Evolutionary conservation across 2,113 vertebrate species (phyloP).

Genomic region (Microtus montanus): DNA sequence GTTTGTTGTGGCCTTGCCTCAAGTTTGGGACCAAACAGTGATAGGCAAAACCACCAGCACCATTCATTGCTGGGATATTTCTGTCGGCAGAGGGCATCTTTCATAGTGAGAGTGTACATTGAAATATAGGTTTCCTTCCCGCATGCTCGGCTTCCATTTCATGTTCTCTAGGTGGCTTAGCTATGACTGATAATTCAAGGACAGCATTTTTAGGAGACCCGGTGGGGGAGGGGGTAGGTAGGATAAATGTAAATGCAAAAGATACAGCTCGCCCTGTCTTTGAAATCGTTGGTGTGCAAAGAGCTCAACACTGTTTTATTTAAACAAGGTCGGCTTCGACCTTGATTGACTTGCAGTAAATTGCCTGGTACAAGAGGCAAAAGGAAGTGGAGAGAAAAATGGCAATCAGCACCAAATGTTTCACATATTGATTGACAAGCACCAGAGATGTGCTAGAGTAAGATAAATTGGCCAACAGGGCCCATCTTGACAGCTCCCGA

Average conservation of each 20-base stretch:
- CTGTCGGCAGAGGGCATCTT: slow-evolving; percentile 58
- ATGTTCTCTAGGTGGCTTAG: slow-evolving; percentile 73
- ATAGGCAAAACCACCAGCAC: slow-evolving; percentile 39
- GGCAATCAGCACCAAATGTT: slow-evolving; percentile 92
- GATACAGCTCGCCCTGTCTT: slow-evolving; percentile 88
- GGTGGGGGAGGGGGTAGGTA: slow-evolving; percentile 62
- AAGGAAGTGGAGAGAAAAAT: slow-evolving; percentile 90
- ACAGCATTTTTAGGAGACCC: slow-evolving; percentile 81
- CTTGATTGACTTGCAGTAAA: slow-evolving; percentile 93
- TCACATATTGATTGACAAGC: slow-evolving; percentile 91
- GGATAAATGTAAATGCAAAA: slow-evolving; percentile 89
- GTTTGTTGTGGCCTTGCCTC: slow-evolving; percentile 12
- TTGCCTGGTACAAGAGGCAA: slow-evolving; percentile 90
- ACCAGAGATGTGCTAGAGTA: slow-evolving; percentile 90
- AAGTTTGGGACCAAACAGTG: slow-evolving; percentile 48
- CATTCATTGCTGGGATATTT: slow-evolving; percentile 59
- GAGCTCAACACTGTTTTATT: slow-evolving; percentile 89
- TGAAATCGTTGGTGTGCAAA: slow-evolving; percentile 90
- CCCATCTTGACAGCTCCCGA: slow-evolving; percentile 90
- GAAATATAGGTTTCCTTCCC: slow-evolving; percentile 70
- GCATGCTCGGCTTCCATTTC: slow-evolving; percentile 61
- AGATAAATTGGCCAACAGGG: slow-evolving; percentile 92
- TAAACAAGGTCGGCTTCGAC: slow-evolving; percentile 90
- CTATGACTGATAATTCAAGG: slow-evolving; percentile 83
- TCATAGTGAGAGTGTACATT: slow-evolving; percentile 59